A percentile compares a stretch with the other conserved stretches of the same genome.
phyloP scores from a whole-genome alignment of 2,113 vertebrate species.

The Kryptolebias marmoratus region DNA sequence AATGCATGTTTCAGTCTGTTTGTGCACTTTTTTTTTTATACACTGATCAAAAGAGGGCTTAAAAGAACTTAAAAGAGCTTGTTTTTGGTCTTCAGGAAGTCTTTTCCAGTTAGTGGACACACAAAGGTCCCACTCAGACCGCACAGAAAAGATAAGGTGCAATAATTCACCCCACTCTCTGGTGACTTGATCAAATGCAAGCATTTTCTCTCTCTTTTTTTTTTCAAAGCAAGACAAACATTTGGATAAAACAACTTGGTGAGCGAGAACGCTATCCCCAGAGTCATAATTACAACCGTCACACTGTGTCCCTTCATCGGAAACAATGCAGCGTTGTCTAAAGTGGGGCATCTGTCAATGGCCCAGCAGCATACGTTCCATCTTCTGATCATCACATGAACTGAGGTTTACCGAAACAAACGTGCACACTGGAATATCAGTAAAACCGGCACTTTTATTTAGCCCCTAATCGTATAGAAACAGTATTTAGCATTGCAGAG shows the following conservation, averaged over 20 bases:
- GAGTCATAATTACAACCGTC: constrained; percentile 65
- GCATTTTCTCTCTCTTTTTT: constrained; percentile 11
- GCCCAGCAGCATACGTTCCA: constrained; percentile 40
- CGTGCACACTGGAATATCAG: neutral
- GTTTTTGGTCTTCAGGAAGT: constrained; percentile 8
- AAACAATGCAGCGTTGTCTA: constrained; percentile 78
- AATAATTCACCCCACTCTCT: constrained; percentile 25
- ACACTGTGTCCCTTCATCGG: constrained; percentile 70
- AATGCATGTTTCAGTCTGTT: constrained; percentile 11
- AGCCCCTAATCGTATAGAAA: neutral
- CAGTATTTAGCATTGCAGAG: constrained; percentile 2
- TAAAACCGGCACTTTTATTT: constrained; percentile 1
- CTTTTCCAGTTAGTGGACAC: constrained; percentile 8
- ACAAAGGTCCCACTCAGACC: neutral
- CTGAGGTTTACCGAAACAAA: constrained; percentile 36
- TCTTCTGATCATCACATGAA: constrained; percentile 65
- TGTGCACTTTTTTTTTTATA: constrained; percentile 1
- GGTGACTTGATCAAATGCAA: constrained; percentile 5
- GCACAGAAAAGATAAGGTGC: constrained; percentile 31
- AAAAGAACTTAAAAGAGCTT: neutral
- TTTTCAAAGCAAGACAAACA: constrained; percentile 37
- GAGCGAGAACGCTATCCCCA: constrained; percentile 30
- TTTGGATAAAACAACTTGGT: constrained; percentile 51
- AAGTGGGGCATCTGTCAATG: constrained; percentile 56
- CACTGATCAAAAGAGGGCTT: neutral